These are phyloP conservation scores for Pseudomyrmex concolor DNA, from an alignment of 1,140 invertebrate genomes.

Conservation along the genomic window DNA sequence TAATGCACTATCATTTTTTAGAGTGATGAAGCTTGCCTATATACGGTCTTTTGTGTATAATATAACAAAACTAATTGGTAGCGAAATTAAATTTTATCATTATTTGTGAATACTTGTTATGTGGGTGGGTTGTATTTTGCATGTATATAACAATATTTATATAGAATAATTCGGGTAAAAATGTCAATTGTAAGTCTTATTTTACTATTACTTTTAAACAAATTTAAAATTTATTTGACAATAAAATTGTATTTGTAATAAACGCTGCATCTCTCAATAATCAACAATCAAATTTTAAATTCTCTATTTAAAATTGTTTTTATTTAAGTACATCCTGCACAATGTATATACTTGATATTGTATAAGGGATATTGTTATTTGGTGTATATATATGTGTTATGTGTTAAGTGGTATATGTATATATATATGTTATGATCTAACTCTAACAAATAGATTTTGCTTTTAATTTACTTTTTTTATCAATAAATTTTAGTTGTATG, in stretches of 20 bases:
- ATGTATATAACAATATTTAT: constrained; percentile 3
- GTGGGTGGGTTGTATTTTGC: not conserved
- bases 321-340: not conserved
- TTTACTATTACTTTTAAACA: no score
- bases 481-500: constrained; percentile 13
- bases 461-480: not conserved
- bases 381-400: no score
- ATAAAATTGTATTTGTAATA: no score
- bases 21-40: constrained; percentile 69
- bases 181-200: no score
- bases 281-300: no score
- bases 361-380: not conserved
- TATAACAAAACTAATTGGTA: constrained; percentile 39
- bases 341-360: constrained; percentile 9
- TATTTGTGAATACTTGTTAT: constrained; percentile 12
- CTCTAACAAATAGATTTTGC: not conserved
- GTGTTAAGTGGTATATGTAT: no score
- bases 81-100: not conserved
- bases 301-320: no score
- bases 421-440: not conserved
- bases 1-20: constrained; percentile 11
- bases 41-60: constrained; percentile 21
- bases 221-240: no score
- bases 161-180: no score
- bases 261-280: no score